Conservation (phyloP, 2,888 invertebrate species). For the Lepas anatifera region DNA sequence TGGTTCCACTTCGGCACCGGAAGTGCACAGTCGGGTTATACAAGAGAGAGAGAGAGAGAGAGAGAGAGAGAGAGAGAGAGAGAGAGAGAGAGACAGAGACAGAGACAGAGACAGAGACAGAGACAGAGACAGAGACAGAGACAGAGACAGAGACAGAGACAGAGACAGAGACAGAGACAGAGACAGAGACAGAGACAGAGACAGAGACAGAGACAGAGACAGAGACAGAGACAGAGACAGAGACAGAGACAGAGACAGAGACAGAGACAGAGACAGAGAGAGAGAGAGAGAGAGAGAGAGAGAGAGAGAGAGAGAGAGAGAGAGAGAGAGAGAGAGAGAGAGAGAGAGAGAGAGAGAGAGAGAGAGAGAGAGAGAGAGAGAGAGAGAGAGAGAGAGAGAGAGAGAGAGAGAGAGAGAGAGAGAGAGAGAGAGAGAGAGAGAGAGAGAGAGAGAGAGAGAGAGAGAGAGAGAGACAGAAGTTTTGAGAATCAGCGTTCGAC, state of each 20-base stretch:
- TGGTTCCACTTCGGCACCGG: no score
- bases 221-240: conserved; percentile 5
- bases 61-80: no score
- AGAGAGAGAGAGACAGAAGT: conserved; percentile 12
- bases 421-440: neutral
- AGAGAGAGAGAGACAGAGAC: no score
- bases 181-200: neutral
- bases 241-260: conserved; percentile 10
- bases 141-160: neutral
- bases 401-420: neutral
- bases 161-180: neutral
- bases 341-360: neutral
- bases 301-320: neutral
- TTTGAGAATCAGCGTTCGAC: no score
- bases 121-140: neutral
- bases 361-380: neutral
- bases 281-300: neutral
- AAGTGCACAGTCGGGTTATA: no score
- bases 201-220: conserved; percentile 1
- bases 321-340: neutral
- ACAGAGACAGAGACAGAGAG: conserved; percentile 11
- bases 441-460: conserved; percentile 5
- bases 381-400: neutral
- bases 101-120: no score
- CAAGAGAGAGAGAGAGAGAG: no score